Evolutionary conservation across 1,140 invertebrate species (phyloP).

Genomic region (Druon quercuslanigerum): DNA sequence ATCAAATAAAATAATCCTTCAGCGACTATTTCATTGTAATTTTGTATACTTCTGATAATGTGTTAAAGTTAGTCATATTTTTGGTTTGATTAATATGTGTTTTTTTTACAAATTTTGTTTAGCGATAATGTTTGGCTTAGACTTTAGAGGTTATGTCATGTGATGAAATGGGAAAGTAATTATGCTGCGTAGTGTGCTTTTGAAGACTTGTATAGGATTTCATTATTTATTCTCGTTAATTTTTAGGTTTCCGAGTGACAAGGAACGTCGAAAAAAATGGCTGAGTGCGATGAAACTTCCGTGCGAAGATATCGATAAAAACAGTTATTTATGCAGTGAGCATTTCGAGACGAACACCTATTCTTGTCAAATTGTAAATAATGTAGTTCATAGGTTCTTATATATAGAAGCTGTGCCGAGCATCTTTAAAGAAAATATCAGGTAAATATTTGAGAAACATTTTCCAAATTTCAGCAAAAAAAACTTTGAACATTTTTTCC

Average conservation of each 20-base stretch:
- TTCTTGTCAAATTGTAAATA: constrained; percentile 28
- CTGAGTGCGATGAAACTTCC: constrained; percentile 22
- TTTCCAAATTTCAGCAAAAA: background rate
- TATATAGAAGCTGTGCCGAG: constrained; percentile 9
- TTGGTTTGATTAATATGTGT: too few species aligned
- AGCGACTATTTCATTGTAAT: too few species aligned
- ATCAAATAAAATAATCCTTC: too few species aligned
- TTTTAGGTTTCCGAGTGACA: constrained; percentile 16
- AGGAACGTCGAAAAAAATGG: constrained; percentile 14
- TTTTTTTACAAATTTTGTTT: too few species aligned
- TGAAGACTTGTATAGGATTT: too few species aligned
- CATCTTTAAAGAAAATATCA: background rate
- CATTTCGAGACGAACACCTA: background rate
- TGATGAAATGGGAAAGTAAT: too few species aligned
- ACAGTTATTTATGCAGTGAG: constrained; percentile 24
- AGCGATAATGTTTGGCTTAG: too few species aligned
- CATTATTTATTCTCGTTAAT: background rate
- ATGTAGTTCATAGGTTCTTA: constrained; percentile 13
- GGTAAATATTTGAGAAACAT: background rate
- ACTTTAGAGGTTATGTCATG: too few species aligned
- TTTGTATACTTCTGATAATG: too few species aligned
- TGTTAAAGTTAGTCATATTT: too few species aligned
- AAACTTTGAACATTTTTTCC: background rate
- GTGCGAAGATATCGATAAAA: background rate
- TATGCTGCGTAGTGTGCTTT: too few species aligned